phyloP scores from a whole-genome alignment of 2,797 vertebrate genomes.

The Numenius phaeopus region DNA sequence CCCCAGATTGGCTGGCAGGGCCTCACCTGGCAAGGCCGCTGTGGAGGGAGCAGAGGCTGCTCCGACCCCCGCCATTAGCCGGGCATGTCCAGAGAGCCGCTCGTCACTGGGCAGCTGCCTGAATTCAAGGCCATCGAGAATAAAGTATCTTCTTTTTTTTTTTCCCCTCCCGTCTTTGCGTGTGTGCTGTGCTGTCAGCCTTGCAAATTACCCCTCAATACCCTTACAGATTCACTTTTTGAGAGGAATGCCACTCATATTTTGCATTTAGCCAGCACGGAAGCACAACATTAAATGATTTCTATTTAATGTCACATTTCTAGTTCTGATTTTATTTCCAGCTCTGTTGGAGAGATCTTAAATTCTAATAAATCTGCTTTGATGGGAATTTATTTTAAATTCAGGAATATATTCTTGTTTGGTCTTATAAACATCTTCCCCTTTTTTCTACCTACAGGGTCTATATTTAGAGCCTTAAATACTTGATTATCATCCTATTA shows the following conservation, averaged over 20 bases:
- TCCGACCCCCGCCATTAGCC: not conserved
- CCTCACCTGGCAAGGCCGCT: rapidly evolving
- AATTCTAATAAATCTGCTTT: not conserved
- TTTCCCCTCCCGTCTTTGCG: rapidly evolving
- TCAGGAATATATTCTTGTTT: not conserved
- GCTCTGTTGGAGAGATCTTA: not conserved
- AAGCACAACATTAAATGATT: not conserved
- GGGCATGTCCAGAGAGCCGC: not conserved
- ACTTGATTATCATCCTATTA: not conserved
- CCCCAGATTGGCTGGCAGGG: not conserved
- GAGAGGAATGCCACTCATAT: not conserved
- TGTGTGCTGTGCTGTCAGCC: not conserved
- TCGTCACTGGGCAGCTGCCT: rapidly evolving
- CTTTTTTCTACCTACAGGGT: not conserved
- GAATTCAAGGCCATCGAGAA: not conserved
- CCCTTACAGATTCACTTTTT: not conserved
- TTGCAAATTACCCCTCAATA: not conserved
- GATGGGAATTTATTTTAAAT: not conserved
- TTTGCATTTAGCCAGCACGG: not conserved
- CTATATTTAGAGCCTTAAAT: not conserved
- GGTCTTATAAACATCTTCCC: not conserved
- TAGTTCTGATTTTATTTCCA: not conserved
- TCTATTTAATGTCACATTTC: not conserved
- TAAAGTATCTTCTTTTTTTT: not conserved
- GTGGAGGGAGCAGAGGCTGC: rapidly evolving